phyloP scores from a whole-genome alignment of 2,797 vertebrate species.

The Gymnocypris eckloni region DNA sequence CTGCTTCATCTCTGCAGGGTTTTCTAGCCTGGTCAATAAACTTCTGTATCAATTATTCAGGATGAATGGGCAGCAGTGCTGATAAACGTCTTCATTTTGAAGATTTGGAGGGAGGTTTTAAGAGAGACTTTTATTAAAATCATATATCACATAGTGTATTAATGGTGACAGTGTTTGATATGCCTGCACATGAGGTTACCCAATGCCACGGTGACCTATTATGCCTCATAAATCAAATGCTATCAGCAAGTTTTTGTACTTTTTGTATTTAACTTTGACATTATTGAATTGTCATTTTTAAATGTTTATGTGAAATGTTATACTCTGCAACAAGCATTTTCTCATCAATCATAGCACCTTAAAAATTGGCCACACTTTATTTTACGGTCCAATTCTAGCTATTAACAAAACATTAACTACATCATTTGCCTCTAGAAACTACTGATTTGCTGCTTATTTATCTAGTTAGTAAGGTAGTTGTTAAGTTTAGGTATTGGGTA shows the following conservation, averaged over 20 bases:
- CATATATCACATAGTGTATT: not conserved
- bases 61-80: constrained; percentile 5
- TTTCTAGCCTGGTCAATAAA: constrained; percentile 22
- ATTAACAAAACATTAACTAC: too few species aligned
- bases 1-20: not conserved
- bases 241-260: not conserved
- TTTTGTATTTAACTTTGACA: not conserved
- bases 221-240: not conserved
- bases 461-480: too few species aligned
- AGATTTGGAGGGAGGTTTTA: not conserved
- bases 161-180: constrained; percentile 1
- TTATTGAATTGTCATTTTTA: not conserved
- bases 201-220: not conserved
- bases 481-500: too few species aligned
- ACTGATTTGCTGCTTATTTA: not conserved
- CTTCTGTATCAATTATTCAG: constrained; percentile 34
- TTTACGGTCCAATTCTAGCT: too few species aligned
- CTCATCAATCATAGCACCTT: not conserved
- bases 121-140: not conserved
- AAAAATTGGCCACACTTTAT: not conserved
- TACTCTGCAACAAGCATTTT: not conserved
- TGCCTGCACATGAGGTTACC: not conserved
- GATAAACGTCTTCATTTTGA: not conserved
- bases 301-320: not conserved
- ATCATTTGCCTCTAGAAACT: not conserved